Evolutionary conservation across 2,888 invertebrate species (phyloP).

Genomic region (Trimorus sp.): DNA sequence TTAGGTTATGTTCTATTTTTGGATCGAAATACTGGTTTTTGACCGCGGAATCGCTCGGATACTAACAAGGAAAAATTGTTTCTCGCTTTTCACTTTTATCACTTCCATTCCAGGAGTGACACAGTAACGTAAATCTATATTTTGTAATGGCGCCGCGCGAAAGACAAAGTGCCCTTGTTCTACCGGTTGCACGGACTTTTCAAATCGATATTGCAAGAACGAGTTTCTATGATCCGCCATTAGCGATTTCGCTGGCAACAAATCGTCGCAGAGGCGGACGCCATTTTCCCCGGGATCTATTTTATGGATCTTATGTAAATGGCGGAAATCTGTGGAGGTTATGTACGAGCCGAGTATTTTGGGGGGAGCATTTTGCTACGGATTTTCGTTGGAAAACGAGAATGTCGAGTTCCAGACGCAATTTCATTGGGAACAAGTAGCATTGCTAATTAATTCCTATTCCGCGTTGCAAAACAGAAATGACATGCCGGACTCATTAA

Average conservation of each 20-base stretch:
- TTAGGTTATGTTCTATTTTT: too few relatives aligned
- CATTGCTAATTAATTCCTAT: conserved; percentile 31
- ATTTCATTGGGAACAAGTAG: conserved; percentile 28
- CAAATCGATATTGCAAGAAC: conserved; percentile 31
- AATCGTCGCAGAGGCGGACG: neutral
- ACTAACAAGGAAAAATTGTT: conserved; percentile 9
- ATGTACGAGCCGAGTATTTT: too few relatives aligned
- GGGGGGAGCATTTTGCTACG: neutral
- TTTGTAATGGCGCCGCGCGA: conserved; percentile 31
- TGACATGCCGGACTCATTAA: conserved; percentile 24
- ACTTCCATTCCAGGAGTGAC: conserved; percentile 14
- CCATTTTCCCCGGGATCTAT: neutral
- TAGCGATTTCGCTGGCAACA: conserved; percentile 24
- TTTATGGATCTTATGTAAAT: too few relatives aligned
- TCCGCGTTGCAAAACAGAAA: conserved; percentile 44
- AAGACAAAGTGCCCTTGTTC: conserved; percentile 53
- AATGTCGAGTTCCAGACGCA: conserved; percentile 26
- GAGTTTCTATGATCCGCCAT: conserved; percentile 21
- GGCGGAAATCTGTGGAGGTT: too few relatives aligned
- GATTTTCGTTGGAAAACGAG: conserved; percentile 30
- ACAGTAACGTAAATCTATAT: conserved; percentile 34
- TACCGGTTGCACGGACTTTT: conserved; percentile 50
- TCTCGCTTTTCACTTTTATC: conserved; percentile 41
- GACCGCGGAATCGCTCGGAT: neutral
- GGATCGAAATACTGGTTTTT: neutral